Conservation (phyloP, 2,797 vertebrate species). For the Acrossocheilus fasciatus region DNA sequence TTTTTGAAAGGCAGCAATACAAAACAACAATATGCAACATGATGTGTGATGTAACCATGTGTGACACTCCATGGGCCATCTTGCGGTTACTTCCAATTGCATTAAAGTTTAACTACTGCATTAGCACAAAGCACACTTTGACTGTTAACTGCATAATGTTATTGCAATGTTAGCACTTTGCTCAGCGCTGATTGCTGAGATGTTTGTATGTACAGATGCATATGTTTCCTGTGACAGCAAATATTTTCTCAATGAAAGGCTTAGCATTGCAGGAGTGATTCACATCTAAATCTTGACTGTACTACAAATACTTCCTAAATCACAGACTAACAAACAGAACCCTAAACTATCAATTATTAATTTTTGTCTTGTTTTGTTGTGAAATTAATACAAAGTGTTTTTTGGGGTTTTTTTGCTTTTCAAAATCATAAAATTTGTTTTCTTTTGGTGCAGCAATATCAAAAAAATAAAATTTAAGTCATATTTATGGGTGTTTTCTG, state of each 20-base stretch:
- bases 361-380: background rate
- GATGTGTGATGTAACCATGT: slow-evolving; percentile 14
- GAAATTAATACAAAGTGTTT: background rate
- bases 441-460: background rate
- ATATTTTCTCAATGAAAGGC: background rate
- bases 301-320: background rate
- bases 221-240: background rate
- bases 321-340: background rate
- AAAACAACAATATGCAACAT: slow-evolving; percentile 28
- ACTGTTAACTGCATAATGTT: slow-evolving; percentile 2
- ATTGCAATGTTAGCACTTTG: background rate
- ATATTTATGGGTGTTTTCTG: no score
- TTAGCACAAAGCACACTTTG: slow-evolving; percentile 20
- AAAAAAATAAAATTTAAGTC: background rate
- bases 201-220: slow-evolving; percentile 16
- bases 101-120: slow-evolving; percentile 40
- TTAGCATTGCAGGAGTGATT: background rate
- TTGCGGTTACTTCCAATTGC: slow-evolving; percentile 37
- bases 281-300: background rate
- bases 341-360: background rate
- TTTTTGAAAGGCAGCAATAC: background rate
- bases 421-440: background rate
- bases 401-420: no score
- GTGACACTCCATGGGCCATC: slow-evolving; percentile 8
- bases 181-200: background rate